A percentile compares a stretch with the other conserved stretches of the same genome.
Conservation (phyloP, 2,113 vertebrate genomes). For the Mustela nigripes region DNA sequence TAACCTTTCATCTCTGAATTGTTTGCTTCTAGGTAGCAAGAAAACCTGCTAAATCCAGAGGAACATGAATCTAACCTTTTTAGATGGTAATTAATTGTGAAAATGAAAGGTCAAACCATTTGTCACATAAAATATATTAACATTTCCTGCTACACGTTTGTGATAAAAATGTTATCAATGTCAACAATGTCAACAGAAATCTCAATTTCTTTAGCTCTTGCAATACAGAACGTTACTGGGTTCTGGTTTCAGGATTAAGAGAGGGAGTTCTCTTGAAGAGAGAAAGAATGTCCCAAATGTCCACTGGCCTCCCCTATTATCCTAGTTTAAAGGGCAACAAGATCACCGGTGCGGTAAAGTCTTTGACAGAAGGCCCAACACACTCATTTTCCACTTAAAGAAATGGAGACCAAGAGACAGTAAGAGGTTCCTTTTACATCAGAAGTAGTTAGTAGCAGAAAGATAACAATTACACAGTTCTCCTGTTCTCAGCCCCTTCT, state of each 20-base stretch:
- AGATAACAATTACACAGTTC: not conserved
- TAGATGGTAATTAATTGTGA: not conserved
- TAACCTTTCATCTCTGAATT: not conserved
- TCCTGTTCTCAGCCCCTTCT: not conserved
- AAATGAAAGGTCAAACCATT: not conserved
- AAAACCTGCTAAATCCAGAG: not conserved
- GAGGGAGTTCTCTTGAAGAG: not conserved
- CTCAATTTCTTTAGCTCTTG: not conserved
- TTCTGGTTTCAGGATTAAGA: not conserved
- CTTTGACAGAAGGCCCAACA: not conserved
- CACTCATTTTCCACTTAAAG: not conserved
- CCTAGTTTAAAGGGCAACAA: not conserved
- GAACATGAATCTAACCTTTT: constrained; percentile 12
- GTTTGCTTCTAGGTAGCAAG: not conserved
- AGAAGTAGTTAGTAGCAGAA: not conserved
- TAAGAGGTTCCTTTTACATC: not conserved
- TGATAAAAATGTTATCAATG: not conserved
- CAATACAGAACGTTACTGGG: not conserved
- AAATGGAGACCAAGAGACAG: not conserved
- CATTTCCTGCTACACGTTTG: not conserved
- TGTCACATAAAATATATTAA: not conserved
- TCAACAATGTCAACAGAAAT: not conserved
- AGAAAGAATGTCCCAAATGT: not conserved
- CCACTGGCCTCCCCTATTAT: too few species aligned
- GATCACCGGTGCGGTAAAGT: not conserved